phyloP scores from a whole-genome alignment of 2,113 vertebrate genomes.

The Chunga burmeisteri region DNA sequence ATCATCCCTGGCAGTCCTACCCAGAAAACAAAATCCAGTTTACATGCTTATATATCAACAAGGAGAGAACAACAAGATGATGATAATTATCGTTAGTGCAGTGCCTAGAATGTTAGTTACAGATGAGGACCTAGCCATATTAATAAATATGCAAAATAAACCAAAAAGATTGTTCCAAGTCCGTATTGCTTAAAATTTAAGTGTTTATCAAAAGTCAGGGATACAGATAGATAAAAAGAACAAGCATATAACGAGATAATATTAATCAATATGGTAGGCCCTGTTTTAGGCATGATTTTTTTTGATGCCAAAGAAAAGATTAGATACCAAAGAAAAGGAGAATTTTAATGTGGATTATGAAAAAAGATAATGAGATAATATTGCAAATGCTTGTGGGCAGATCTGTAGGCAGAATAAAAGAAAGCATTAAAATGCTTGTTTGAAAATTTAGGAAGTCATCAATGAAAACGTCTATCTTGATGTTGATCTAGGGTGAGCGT shows the following conservation, averaged over 20 bases:
- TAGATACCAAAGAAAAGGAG: constrained; percentile 51
- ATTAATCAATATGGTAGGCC: constrained; percentile 52
- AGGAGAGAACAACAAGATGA: constrained; percentile 43
- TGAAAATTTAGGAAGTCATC: constrained; percentile 45
- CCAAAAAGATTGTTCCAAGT: neutral
- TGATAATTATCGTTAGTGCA: neutral
- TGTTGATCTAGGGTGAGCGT: constrained; percentile 12
- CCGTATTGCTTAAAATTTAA: neutral
- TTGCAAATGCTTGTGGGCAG: constrained; percentile 39
- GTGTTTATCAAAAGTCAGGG: constrained; percentile 46
- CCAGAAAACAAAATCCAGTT: constrained; percentile 39
- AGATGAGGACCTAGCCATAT: constrained; percentile 12
- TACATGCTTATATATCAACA: constrained; percentile 52
- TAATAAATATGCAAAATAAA: constrained; percentile 55
- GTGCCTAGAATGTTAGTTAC: constrained; percentile 8
- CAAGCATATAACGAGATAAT: constrained; percentile 61
- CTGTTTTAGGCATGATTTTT: constrained; percentile 39
- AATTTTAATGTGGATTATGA: constrained; percentile 60
- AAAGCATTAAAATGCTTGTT: constrained; percentile 59
- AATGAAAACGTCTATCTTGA: neutral
- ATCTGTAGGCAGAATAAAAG: constrained; percentile 52
- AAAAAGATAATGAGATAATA: constrained; percentile 56
- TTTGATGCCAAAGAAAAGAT: constrained; percentile 54
- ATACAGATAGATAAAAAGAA: constrained; percentile 51
- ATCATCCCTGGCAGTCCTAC: neutral